Base-by-base conservation (phyloP, 1,140 invertebrate genomes). In the Charaxes varanes region DNA sequence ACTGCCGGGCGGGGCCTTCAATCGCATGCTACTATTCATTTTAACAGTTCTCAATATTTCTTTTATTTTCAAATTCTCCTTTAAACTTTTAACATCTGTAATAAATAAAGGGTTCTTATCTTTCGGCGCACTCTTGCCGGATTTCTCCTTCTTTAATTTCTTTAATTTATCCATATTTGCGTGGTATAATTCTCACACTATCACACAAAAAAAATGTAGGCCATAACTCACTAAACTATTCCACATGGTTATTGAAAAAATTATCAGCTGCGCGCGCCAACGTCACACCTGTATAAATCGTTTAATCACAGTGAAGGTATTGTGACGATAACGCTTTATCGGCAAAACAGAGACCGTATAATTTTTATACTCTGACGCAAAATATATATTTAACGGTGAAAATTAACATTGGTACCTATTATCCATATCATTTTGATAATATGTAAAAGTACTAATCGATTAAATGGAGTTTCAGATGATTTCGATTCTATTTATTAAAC, bases 1-100 rank as follows among this genome's bases (percentile, higher is more conserved):
- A 23, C 65, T 74, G 4, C 69, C 64, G 13, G 59, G 54, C 6
- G 70, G 69, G 4, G 59, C 71, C 21, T 72, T 76, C 19, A 76
- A 40, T 21, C 71, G 44, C 65, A 70, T 73, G 41, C 71, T 78
- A 27, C 62, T 79, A 35, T 68, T 82, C 67, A 79, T 78, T 64
- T 79, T 82, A 0, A 81, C 77, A 15, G 62, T 76, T 48, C 72
- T 53, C 21, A 81, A 62, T 24, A 81, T 79, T 45, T 81, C 72
- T 22, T 60, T 79, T 19, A 82, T 76, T 62, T 78, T 79, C 2
- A 81, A 32, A 50, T 82, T 79, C 47, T 79, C 78, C 42, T 68
- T 76, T 6, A 81, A 61, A 26, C 56, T 64, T 48, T 77, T 81
- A 0, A 76, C 53, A 37, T 81, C 77, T 6, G 58, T 47, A 23